A percentile compares a stretch with the other conserved stretches of the same genome.
Evolutionary conservation across 2,797 vertebrate species (phyloP).

Genomic region (Leptodactylus fallax): DNA sequence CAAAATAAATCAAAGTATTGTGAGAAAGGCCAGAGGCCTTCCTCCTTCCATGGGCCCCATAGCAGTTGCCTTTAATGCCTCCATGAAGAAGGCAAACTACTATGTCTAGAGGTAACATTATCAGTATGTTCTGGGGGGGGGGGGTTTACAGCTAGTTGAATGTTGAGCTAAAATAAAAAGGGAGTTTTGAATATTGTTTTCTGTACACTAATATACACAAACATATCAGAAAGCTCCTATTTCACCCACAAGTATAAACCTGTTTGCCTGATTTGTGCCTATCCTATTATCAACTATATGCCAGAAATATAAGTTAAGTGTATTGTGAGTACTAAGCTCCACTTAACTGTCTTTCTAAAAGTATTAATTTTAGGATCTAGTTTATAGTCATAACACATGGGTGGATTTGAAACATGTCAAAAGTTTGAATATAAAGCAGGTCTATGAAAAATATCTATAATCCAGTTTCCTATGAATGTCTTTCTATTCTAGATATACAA

Average conservation of each 20-base stretch:
- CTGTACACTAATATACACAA: not conserved
- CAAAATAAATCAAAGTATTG: no score
- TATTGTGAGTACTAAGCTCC: slow-evolving; percentile 4
- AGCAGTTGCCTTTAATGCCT: no score
- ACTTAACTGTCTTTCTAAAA: slow-evolving; percentile 30
- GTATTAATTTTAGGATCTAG: slow-evolving; percentile 33
- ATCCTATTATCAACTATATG: not conserved
- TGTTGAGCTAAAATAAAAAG: not conserved
- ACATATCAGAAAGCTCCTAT: not conserved
- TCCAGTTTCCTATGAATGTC: slow-evolving; percentile 15
- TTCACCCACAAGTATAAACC: slow-evolving; percentile 8
- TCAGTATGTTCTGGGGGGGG: no score
- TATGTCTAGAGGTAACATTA: not conserved
- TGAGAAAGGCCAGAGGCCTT: no score
- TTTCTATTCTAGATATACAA: not conserved
- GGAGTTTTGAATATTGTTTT: not conserved
- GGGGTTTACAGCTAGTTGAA: no score
- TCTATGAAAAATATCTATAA: slow-evolving; percentile 37
- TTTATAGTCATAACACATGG: slow-evolving; percentile 41
- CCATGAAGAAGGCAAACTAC: not conserved
- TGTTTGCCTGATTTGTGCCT: not conserved
- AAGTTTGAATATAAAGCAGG: slow-evolving; percentile 36
- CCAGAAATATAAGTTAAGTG: not conserved
- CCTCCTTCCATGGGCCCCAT: no score
- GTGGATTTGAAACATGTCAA: slow-evolving; percentile 50